phyloP scores from a whole-genome alignment of 2,113 vertebrate species.

The rabbit (Oryctolagus cuniculus) region mOryCun1.1 NC_091438.1:51345001-51345500 shows the following conservation, averaged over 20 bases:
- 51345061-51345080: slow-evolving; percentile 19
- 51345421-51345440: slow-evolving; percentile 64
- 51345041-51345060: background rate
- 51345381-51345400: slow-evolving; percentile 73
- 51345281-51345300: slow-evolving; percentile 58
- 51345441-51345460: slow-evolving; percentile 50
- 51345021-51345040: no score
- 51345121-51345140: background rate
- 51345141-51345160: background rate
- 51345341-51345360: slow-evolving; percentile 70
- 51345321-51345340: slow-evolving; percentile 52
- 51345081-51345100: slow-evolving; percentile 45
- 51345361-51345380: slow-evolving; percentile 72
- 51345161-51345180: background rate
- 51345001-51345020: no score
- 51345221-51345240: background rate
- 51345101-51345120: slow-evolving; percentile 5
- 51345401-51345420: slow-evolving; percentile 55
- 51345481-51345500: background rate
- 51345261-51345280: slow-evolving; percentile 55
- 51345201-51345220: background rate
- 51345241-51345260: slow-evolving; percentile 50
- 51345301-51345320: slow-evolving; percentile 78
- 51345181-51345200: no score
- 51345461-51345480: slow-evolving; percentile 58